Base-by-base conservation (phyloP, 2,888 invertebrate genomes). In the Monochamus alternatus region DNA sequence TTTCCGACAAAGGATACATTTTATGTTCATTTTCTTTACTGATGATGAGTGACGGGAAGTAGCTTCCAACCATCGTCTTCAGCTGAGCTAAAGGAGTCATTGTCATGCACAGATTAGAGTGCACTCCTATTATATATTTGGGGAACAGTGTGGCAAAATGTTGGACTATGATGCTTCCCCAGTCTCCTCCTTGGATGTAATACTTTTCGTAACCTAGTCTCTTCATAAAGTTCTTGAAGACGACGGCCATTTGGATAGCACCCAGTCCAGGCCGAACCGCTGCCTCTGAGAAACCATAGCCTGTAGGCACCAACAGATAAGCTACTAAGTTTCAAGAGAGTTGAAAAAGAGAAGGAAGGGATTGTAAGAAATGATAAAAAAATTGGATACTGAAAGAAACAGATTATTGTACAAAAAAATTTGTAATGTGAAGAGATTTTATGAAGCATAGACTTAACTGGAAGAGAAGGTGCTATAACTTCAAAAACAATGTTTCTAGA, bases 111-210 rank as follows among this genome's bases (percentile, higher is more conserved):
- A 86, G 81, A 85, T 95, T 96, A 1, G 92, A 88, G 83, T 93
- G 93, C 9, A 89, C 85, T 0, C 91, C 91, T 5, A 92, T 85
- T 0, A 92, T 88, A 64, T 92, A 91, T 9, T 90, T 88, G 0
- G 94, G 94, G 84, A 91, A 95, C 5, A 93, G 83, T 0, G 91
- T 90, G 0, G 94, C 91, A 87, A 97, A 90, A n/a, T 90, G 84
- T 0, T 91, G 87, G 0, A 91, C 92, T 59, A 96, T 91, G 0
- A 90, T 7, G 0, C 93, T 89, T 0, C 97, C 97, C 95, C 95
- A 96, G 86, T 97, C 97, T 0, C 96, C 96, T 0, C 95, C 95
- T 88, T 95, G 95, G 0, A 92, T 87, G 87, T 93, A 94, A 87
- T 91, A 96, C 85, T 92, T 90, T 60, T 92, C 87, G 86, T 91